Percentiles rank a stretch among this genome's conserved stretches.
phyloP scores from a whole-genome alignment of 1,140 invertebrate genomes.

The Ylistrum balloti region DNA sequence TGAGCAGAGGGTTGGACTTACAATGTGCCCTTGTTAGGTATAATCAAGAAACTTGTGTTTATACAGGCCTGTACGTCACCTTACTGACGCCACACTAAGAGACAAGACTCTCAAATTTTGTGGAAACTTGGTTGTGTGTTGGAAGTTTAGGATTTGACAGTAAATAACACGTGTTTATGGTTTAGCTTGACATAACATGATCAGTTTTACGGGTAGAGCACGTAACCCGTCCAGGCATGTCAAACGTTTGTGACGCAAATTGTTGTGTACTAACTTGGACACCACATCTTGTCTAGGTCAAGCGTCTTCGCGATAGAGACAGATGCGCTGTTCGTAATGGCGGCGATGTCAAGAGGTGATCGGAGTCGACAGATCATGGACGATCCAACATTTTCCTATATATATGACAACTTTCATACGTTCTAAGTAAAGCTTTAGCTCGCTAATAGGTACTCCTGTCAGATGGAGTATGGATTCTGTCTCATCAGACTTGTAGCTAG shows the following conservation, averaged over 20 bases:
- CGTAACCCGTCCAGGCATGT: slow-evolving; percentile 29
- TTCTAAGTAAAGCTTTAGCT: slow-evolving; percentile 39
- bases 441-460: slow-evolving; percentile 26
- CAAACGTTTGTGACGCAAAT: slow-evolving; percentile 32
- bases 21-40: not conserved
- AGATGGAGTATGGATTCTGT: slow-evolving; percentile 10
- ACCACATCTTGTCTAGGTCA: slow-evolving; percentile 31
- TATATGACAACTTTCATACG: slow-evolving; percentile 35
- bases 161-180: slow-evolving; percentile 33
- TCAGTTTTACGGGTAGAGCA: slow-evolving; percentile 32
- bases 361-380: slow-evolving; percentile 30
- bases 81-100: not conserved
- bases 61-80: slow-evolving; percentile 9
- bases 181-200: slow-evolving; percentile 11
- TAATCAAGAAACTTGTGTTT: not conserved
- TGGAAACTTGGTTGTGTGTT: not conserved
- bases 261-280: slow-evolving; percentile 25
- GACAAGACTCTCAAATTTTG: not conserved
- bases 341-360: slow-evolving; percentile 31
- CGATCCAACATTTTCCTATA: not conserved
- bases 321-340: slow-evolving; percentile 37
- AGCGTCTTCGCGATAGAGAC: slow-evolving; percentile 37
- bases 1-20: slow-evolving; percentile 23
- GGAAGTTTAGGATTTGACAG: slow-evolving; percentile 18
- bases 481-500: slow-evolving; percentile 8